phyloP scores from a whole-genome alignment of 2,888 invertebrate genomes.

The Aspidapion aeneum region DNA sequence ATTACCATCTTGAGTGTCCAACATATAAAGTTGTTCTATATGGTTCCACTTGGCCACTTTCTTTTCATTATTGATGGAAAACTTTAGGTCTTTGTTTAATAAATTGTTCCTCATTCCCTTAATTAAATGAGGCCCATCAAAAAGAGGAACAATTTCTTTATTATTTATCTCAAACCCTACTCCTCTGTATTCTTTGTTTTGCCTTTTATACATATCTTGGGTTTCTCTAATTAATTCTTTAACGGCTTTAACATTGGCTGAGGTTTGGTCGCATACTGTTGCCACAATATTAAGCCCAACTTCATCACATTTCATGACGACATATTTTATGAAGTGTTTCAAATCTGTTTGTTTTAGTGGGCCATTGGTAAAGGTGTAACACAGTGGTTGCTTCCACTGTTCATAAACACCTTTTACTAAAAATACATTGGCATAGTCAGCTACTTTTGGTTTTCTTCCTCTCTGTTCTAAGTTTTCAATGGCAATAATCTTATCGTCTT shows the following conservation, averaged over 20 bases:
- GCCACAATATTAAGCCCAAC: slow-evolving; percentile 28
- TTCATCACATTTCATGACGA: slow-evolving; percentile 5
- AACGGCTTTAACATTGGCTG: slow-evolving; percentile 6
- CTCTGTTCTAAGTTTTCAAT: neutral
- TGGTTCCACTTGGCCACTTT: slow-evolving; percentile 23
- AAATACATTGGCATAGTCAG: slow-evolving; percentile 31
- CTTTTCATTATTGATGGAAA: slow-evolving; percentile 1
- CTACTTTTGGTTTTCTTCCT: neutral
- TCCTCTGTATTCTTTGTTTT: neutral
- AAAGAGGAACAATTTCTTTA: neutral
- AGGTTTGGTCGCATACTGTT: slow-evolving; percentile 19
- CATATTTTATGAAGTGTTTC: neutral
- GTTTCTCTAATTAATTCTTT: slow-evolving; percentile 1
- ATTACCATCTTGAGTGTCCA: slow-evolving; percentile 22
- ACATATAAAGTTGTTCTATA: slow-evolving; percentile 20
- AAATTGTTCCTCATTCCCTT: neutral
- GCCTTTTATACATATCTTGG: neutral
- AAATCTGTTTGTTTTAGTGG: neutral
- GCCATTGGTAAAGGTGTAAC: slow-evolving; percentile 24
- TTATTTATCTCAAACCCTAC: neutral
- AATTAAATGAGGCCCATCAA: neutral
- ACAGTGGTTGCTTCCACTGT: slow-evolving; percentile 30
- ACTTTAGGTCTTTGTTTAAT: slow-evolving; percentile 16
- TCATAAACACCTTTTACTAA: slow-evolving; percentile 25
- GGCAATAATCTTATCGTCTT: neutral